Evolutionary conservation across 2,888 invertebrate genomes (phyloP).

Genomic region (Mantis religiosa): DNA sequence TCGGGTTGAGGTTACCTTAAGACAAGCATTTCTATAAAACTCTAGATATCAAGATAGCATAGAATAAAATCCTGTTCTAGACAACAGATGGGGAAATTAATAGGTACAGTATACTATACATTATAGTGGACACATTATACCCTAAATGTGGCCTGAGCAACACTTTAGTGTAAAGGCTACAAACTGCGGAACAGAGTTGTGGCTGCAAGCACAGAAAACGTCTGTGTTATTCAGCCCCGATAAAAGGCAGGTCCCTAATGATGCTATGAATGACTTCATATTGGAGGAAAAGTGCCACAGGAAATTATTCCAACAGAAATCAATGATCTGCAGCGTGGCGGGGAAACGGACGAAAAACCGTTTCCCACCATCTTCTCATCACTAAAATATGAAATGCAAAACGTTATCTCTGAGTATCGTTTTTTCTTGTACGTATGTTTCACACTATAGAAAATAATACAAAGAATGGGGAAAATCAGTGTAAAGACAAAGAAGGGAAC

Average conservation of each 20-base stretch:
- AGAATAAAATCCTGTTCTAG: too few relatives aligned
- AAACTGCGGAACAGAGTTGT: background rate
- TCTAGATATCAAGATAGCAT: too few relatives aligned
- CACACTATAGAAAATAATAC: background rate
- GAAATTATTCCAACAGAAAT: background rate
- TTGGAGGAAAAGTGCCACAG: background rate
- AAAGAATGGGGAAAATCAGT: background rate
- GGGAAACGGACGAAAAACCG: background rate
- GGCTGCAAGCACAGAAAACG: background rate
- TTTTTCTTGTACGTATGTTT: background rate
- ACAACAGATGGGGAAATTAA: too few relatives aligned
- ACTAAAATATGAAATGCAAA: background rate
- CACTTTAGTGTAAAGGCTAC: background rate
- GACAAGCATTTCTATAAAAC: too few relatives aligned
- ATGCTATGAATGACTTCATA: background rate
- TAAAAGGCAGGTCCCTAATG: background rate
- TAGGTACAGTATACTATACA: too few relatives aligned
- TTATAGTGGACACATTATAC: too few relatives aligned
- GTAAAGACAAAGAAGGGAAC: background rate
- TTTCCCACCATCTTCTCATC: background rate
- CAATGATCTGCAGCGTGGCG: background rate
- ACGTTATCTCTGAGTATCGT: background rate
- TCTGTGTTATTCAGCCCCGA: background rate
- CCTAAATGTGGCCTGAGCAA: background rate
- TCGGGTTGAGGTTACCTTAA: too few relatives aligned